These are phyloP conservation scores for Drosophila pseudoobscura DNA, from an alignment of 1,140 invertebrate genomes.

Conservation along the genomic window DNA sequence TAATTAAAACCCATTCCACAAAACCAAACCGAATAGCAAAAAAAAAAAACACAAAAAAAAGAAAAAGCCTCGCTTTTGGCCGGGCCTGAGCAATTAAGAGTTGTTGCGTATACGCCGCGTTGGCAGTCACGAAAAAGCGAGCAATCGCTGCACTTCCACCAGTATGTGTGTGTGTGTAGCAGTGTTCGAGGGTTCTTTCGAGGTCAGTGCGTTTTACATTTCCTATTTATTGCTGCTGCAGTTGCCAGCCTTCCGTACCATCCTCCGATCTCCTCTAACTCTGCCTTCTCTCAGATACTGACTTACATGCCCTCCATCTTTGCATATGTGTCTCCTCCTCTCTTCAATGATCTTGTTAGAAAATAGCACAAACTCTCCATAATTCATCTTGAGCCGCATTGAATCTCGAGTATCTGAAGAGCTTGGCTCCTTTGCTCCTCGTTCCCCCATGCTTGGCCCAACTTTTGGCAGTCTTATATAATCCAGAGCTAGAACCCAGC, in stretches of 20 bases:
- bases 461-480: slow-evolving; percentile 42
- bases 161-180: background rate
- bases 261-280: background rate
- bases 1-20: slow-evolving; percentile 69
- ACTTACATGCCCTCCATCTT: too few relatives aligned
- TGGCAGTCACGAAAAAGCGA: slow-evolving; percentile 36
- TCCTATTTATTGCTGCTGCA: slow-evolving; percentile 44
- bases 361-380: slow-evolving; percentile 19
- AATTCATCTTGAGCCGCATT: slow-evolving; percentile 34
- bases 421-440: too few relatives aligned
- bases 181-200: slow-evolving; percentile 29
- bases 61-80: slow-evolving; percentile 11
- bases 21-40: slow-evolving; percentile 7
- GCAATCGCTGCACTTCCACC: slow-evolving; percentile 26
- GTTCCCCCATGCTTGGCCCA: background rate
- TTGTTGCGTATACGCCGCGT: slow-evolving; percentile 64
- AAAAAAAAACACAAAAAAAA: slow-evolving; percentile 27
- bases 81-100: slow-evolving; percentile 52
- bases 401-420: slow-evolving; percentile 15
- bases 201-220: slow-evolving; percentile 60
- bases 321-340: too few relatives aligned
- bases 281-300: too few relatives aligned
- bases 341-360: background rate
- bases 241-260: background rate
- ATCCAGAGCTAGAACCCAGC: slow-evolving; percentile 9